A percentile compares a stretch with the other conserved stretches of the same genome.
These are phyloP conservation scores for Drosophila lacteicornis DNA, from an alignment of 1,140 invertebrate genomes.

Conservation along the genomic window DNA sequence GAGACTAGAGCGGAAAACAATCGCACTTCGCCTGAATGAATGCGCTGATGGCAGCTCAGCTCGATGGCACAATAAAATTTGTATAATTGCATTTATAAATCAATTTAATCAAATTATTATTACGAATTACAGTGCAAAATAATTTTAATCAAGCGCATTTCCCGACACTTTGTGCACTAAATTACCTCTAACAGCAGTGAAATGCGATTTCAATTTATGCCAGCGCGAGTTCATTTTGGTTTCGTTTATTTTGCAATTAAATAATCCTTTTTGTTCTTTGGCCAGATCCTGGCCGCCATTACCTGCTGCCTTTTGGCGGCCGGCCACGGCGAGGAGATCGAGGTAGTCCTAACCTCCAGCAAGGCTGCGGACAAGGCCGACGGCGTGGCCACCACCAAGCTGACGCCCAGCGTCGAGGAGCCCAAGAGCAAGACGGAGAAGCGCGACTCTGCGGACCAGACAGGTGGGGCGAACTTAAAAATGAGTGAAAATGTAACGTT, in stretches of 20 bases:
- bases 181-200: constrained; percentile 10
- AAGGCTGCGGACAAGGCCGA: constrained; percentile 38
- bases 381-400: constrained; percentile 44
- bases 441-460: constrained; percentile 73
- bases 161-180: constrained; percentile 22
- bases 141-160: constrained; percentile 50
- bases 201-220: neutral
- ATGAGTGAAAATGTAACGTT: neutral
- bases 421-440: constrained; percentile 73
- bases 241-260: neutral
- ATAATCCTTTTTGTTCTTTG: neutral
- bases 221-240: neutral
- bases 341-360: constrained; percentile 19
- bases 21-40: constrained; percentile 24
- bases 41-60: constrained; percentile 9
- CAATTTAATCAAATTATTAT: constrained; percentile 76
- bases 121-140: constrained; percentile 53
- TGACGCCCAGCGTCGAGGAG: constrained; percentile 61
- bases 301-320: constrained; percentile 39
- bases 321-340: constrained; percentile 35
- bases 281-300: constrained; percentile 40
- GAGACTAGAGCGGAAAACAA: constrained; percentile 38
- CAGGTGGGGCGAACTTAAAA: constrained; percentile 34
- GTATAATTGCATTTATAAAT: constrained; percentile 76
- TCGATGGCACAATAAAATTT: constrained; percentile 28